Evolutionary conservation across 2,113 vertebrate species (phyloP).

Genomic region (Neotragus pygmaeus): DNA sequence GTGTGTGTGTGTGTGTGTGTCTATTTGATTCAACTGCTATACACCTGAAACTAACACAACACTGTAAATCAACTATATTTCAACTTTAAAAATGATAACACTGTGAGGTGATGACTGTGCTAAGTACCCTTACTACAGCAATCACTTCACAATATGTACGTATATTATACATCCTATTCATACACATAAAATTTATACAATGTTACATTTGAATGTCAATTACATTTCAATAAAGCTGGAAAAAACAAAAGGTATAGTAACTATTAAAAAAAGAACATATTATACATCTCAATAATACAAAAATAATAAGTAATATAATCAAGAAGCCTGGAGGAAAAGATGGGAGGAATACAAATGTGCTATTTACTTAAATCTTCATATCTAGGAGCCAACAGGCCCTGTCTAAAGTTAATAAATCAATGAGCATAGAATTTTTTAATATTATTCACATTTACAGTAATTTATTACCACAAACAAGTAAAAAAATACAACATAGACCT

Average conservation of each 20-base stretch:
- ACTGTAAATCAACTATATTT: background rate
- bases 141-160: background rate
- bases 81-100: background rate
- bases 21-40: background rate
- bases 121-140: background rate
- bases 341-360: background rate
- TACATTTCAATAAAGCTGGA: background rate
- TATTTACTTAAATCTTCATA: background rate
- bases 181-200: background rate
- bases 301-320: background rate
- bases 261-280: background rate
- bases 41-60: background rate
- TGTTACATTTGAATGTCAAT: background rate
- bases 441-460: background rate
- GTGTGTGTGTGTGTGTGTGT: too few species aligned
- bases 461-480: background rate
- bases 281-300: background rate
- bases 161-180: background rate
- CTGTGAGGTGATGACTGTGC: background rate
- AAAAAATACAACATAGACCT: background rate
- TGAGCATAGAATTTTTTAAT: background rate
- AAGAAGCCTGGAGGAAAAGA: background rate
- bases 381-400: background rate
- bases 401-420: background rate
- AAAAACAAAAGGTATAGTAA: background rate